These are phyloP conservation scores for Dendrolimus kikuchii DNA, from an alignment of 1,140 invertebrate genomes.

Conservation along the genomic window DNA sequence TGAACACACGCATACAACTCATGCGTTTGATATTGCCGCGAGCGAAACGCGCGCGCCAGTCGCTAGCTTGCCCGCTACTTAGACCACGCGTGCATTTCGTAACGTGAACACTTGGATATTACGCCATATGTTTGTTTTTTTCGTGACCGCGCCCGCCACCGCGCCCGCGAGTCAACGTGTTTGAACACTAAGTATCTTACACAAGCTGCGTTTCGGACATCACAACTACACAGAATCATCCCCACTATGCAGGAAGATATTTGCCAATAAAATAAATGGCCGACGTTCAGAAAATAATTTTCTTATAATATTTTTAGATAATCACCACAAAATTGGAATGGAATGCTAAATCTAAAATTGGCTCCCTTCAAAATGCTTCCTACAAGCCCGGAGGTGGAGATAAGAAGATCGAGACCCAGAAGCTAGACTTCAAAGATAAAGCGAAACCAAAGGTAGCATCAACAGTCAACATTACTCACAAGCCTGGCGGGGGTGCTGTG, in stretches of 20 bases:
- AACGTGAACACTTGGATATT: too few relatives aligned
- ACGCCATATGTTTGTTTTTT: too few relatives aligned
- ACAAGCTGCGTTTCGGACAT: too few relatives aligned
- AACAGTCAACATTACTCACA: constrained; percentile 91
- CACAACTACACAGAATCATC: too few relatives aligned
- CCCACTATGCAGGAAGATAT: neutral
- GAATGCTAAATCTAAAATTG: constrained; percentile 94
- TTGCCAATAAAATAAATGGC: neutral
- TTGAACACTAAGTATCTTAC: too few relatives aligned
- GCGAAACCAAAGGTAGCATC: constrained; percentile 94
- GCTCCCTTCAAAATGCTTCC: constrained; percentile 93
- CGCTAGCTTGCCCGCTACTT: too few relatives aligned
- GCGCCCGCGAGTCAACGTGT: too few relatives aligned
- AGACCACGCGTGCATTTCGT: too few relatives aligned
- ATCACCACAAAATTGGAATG: constrained; percentile 89
- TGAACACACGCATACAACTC: too few relatives aligned
- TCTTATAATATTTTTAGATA: constrained; percentile 74
- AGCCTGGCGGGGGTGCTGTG: constrained; percentile 89
- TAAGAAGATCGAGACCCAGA: constrained; percentile 92
- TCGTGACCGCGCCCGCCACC: too few relatives aligned
- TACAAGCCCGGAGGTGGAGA: constrained; percentile 94
- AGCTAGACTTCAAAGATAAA: constrained; percentile 93
- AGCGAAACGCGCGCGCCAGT: too few relatives aligned
- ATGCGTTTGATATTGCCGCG: too few relatives aligned
- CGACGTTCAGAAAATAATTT: neutral